Conservation (phyloP, 2,888 invertebrate genomes). For the Agrotis puta region DNA sequence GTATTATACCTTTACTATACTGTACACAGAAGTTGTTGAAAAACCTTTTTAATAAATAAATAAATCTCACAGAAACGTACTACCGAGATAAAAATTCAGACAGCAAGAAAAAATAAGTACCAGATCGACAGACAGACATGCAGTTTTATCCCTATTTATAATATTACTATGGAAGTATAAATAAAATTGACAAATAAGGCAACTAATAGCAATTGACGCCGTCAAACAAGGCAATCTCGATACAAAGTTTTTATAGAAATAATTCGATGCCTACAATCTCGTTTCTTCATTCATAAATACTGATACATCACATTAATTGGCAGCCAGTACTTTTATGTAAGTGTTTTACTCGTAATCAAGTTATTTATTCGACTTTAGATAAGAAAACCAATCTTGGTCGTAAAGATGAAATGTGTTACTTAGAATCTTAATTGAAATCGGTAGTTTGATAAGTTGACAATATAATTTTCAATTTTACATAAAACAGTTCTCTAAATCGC, state of each 20-base stretch:
- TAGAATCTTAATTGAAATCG: slow-evolving; percentile 46
- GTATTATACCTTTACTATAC: no score
- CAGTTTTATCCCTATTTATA: neutral
- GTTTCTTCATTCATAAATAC: slow-evolving; percentile 49
- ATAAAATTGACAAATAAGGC: slow-evolving; percentile 55
- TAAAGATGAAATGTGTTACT: slow-evolving; percentile 30
- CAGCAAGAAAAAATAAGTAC: no score
- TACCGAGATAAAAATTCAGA: no score
- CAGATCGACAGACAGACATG: neutral
- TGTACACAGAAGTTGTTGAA: no score
- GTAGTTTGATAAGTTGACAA: slow-evolving; percentile 6
- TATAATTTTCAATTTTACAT: no score
- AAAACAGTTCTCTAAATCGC: no score
- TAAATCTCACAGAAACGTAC: no score
- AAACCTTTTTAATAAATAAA: no score
- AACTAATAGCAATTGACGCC: slow-evolving; percentile 57
- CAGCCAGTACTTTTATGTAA: slow-evolving; percentile 43
- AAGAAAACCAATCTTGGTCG: slow-evolving; percentile 45
- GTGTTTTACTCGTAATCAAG: slow-evolving; percentile 41
- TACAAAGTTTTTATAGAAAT: slow-evolving; percentile 42
- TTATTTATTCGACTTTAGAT: slow-evolving; percentile 45
- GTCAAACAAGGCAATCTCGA: slow-evolving; percentile 31
- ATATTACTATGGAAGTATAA: neutral
- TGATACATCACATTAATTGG: slow-evolving; percentile 45
- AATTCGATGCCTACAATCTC: slow-evolving; percentile 36